These are phyloP conservation scores for Yponomeuta plumbellus DNA, from an alignment of 2,888 invertebrate species.

Conservation along the genomic window DNA sequence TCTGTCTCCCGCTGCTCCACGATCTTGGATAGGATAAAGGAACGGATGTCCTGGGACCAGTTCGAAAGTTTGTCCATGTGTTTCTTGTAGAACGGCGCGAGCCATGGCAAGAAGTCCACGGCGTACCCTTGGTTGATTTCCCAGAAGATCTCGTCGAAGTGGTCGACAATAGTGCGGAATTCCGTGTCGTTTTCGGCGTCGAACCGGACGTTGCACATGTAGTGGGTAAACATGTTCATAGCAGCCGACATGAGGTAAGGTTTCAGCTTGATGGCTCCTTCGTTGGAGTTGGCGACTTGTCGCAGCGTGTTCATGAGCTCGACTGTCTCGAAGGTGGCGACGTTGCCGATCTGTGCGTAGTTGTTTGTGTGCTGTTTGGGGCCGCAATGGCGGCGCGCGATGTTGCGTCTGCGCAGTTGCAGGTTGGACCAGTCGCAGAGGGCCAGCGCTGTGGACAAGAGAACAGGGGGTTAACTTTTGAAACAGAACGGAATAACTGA, in stretches of 20 bases:
- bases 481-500: neutral
- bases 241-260: constrained; percentile 83
- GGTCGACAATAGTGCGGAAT: constrained; percentile 81
- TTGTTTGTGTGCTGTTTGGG: constrained; percentile 85
- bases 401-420: constrained; percentile 85
- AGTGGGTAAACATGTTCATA: constrained; percentile 90
- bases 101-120: constrained; percentile 90
- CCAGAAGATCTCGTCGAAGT: constrained; percentile 93
- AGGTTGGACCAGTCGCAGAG: constrained; percentile 92
- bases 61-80: constrained; percentile 81
- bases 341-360: constrained; percentile 82
- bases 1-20: constrained; percentile 76
- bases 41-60: constrained; percentile 83
- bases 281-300: constrained; percentile 49
- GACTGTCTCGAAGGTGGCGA: constrained; percentile 80
- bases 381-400: constrained; percentile 88
- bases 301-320: constrained; percentile 77
- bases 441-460: constrained; percentile 82
- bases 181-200: constrained; percentile 79
- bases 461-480: constrained; percentile 19
- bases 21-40: constrained; percentile 84
- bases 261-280: constrained; percentile 78
- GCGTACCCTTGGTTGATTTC: constrained; percentile 94
- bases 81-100: constrained; percentile 82
- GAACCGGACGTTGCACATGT: constrained; percentile 90